Evolutionary conservation across 2,797 vertebrate genomes (phyloP).

Genomic region (Crenichthys baileyi): DNA sequence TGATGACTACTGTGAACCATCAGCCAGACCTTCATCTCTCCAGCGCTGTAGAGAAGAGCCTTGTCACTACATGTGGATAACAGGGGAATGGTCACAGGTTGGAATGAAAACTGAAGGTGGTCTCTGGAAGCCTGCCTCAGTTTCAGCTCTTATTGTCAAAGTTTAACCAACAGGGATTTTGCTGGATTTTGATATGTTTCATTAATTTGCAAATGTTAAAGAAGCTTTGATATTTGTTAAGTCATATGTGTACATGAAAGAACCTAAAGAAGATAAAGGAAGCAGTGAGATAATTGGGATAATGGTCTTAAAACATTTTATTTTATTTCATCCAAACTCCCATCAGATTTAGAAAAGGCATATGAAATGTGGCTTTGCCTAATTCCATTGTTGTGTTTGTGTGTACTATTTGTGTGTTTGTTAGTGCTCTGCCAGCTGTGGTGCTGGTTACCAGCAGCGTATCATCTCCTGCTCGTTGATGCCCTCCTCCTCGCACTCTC

Average conservation of each 20-base stretch:
- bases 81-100: slow-evolving; percentile 90
- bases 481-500: slow-evolving; percentile 62
- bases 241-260: neutral
- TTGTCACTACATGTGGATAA: slow-evolving; percentile 84
- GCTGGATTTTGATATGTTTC: neutral
- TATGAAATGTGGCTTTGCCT: neutral
- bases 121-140: neutral
- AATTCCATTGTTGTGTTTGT: neutral
- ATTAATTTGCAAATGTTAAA: neutral
- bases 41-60: slow-evolving; percentile 78
- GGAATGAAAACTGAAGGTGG: slow-evolving; percentile 2
- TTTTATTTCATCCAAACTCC: neutral
- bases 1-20: slow-evolving; percentile 83
- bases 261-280: neutral
- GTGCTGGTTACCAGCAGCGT: slow-evolving; percentile 81
- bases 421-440: slow-evolving; percentile 90
- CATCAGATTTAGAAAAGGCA: neutral
- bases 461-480: slow-evolving; percentile 83
- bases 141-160: neutral
- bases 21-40: slow-evolving; percentile 70
- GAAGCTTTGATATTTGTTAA: too few species aligned
- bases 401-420: slow-evolving; percentile 31
- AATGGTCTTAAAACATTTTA: neutral
- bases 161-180: neutral
- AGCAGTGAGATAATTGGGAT: neutral